Conservation (phyloP, 1,140 invertebrate species). For the Drosophila tani region DNA sequence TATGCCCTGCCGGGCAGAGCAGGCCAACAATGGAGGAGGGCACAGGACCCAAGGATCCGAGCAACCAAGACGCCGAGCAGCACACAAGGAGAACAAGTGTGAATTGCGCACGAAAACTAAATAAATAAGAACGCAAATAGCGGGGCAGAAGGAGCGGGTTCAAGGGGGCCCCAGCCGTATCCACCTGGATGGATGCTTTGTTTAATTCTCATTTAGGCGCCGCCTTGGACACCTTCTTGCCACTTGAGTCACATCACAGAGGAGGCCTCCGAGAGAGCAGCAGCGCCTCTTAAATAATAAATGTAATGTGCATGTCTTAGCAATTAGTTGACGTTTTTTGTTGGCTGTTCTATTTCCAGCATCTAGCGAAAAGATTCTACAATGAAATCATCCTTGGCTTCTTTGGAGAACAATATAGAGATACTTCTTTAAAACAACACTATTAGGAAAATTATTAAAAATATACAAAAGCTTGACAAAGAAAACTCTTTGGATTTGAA, state of each 20-base stretch:
- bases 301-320: constrained; percentile 60
- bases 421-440: not conserved
- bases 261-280: constrained; percentile 34
- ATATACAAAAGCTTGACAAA: not conserved
- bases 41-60: constrained; percentile 32
- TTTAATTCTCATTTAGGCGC: constrained; percentile 77
- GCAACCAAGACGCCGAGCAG: constrained; percentile 22
- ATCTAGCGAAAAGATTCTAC: constrained; percentile 16
- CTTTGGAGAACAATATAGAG: not conserved
- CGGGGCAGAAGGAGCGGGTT: not conserved
- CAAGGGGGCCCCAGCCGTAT: not conserved
- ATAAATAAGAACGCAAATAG: constrained; percentile 56
- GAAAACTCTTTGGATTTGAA: too few species aligned
- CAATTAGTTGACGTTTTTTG: constrained; percentile 53
- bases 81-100: constrained; percentile 42
- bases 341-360: constrained; percentile 48
- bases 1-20: constrained; percentile 24
- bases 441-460: not conserved
- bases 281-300: constrained; percentile 58
- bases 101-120: constrained; percentile 59
- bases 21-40: constrained; percentile 36
- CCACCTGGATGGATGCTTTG: constrained; percentile 58
- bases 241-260: constrained; percentile 47
- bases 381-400: not conserved
- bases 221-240: constrained; percentile 35